Base-by-base conservation (phyloP, 2,797 vertebrate species). In the Ataeniobius toweri region DNA sequence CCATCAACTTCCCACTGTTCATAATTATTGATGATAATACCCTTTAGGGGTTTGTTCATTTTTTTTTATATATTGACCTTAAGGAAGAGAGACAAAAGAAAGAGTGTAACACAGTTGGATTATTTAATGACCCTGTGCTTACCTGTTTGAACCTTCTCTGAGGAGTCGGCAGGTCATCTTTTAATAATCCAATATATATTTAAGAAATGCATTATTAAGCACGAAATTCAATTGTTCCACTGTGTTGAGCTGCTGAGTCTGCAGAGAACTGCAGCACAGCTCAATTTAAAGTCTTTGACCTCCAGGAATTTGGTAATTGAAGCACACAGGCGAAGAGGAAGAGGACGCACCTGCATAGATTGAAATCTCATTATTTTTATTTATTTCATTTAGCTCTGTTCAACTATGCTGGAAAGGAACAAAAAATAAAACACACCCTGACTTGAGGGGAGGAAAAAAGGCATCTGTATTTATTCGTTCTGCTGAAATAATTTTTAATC, bases 251-350 rank as follows among this genome's bases (percentile, higher is more conserved):
- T 80, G 78, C 82, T 63, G 83, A 87, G 80, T 85, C 88, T 87
- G 86, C 86, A 87, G 89, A 91, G 87, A 87, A 74, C 68, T 80
- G 84, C 79, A 71, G 83, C 86, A 85, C 76, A 71, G 83, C 84
- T 89, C 72, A 46, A 88, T 89, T 76, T 85, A 79, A 92, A 92
- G 82, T 85, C 72, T 89, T 91, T 93, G 92, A 89, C 92, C 89
- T 91, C 84, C 78, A 75, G 61, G 79, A 83, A 89, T 81, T 74
- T 78, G 76, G 82, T 84, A 83, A 89, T 83, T 89, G 80, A 88
- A 88, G 79, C 51, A 5, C 67, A 46, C 41, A 80, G 73, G 50
- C 20, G 26, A 81, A 71, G 58, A 80, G 53, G 76, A 79, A 26
- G 69, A 73, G 41, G 44, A 70, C 24, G 51, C 48, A 58, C 75